Evolutionary conservation across 2,797 vertebrate species (phyloP), one percentile per base, ranked within the genome.

Genomic region (Cichlasoma orientale): DNA sequence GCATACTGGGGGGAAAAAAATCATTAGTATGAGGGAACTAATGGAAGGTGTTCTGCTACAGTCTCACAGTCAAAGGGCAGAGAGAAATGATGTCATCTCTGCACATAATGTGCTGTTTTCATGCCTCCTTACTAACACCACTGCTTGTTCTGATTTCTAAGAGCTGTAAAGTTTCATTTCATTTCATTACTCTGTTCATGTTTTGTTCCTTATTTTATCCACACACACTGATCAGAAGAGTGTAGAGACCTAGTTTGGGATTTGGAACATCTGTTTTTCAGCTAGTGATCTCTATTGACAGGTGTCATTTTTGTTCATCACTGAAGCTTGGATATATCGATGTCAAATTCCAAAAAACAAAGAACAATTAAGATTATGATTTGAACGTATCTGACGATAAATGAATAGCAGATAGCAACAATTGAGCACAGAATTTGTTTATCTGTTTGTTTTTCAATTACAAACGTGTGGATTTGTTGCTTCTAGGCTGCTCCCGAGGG

Each of bases 401-500:
- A 50, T 47, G 16, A 66, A 47, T n/a, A 53, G 52, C 19, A 21
- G 4, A 50, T 6, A 2, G 41, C 61, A 68, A 50, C 23, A 47
- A 25, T 47, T 41, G 16, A 47, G 23, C 57, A 7, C 7, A 58
- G 56, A 16, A 25, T 44, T 63, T 25, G 16, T 23, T 41, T 5
- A 13, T 44, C 1, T 44, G 4, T 4, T 41, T 41, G 13, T 44
- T 16, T 16, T 38, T 25, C 19, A 68, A 2, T 21, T 47, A 23
- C 50, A 33, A 21, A 50, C 0, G 1, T 89, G 75, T 71, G 10
- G 87, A 50, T 79, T 66, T 78, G 58, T 78, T 61, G 23, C 63
- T 78, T 92, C 47, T 94, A 99, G 98, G 98, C 82, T 99, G 98
- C 3, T 99, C 98, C 6, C 92, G 98, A 91, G 98, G 98, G 16